phyloP scores from a whole-genome alignment of 2,888 invertebrate species.

The Spialia ferax region DNA sequence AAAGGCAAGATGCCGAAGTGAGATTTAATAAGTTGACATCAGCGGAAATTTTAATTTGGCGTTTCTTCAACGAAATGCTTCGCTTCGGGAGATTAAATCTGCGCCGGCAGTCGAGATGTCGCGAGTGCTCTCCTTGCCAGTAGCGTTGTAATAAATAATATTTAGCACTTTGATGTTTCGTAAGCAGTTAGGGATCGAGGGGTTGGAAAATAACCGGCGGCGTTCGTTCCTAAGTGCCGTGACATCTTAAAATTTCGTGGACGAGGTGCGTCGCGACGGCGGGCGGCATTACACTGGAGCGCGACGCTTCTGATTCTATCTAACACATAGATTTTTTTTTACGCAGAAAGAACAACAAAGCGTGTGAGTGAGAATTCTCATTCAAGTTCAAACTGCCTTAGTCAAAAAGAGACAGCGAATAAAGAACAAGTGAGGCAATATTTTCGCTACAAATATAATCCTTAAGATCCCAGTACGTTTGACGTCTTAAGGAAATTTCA shows the following conservation, averaged over 20 bases:
- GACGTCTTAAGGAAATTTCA: no score
- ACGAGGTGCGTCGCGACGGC: conserved; percentile 57
- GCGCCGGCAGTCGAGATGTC: conserved; percentile 49
- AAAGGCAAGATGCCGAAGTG: conserved; percentile 43
- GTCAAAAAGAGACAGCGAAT: no score
- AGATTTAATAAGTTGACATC: conserved; percentile 40
- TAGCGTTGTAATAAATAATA: no score
- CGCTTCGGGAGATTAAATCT: conserved; percentile 65
- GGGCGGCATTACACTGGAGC: conserved; percentile 66
- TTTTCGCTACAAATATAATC: no score
- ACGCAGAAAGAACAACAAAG: no score
- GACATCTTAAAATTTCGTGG: conserved; percentile 57
- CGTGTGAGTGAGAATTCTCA: no score
- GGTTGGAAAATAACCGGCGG: conserved; percentile 73
- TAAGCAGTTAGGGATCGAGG: conserved; percentile 55
- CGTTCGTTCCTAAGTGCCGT: conserved; percentile 51
- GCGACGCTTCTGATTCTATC: conserved; percentile 49
- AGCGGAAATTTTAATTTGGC: conserved; percentile 44
- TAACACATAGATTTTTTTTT: no score
- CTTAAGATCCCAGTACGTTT: no score
- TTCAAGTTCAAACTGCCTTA: no score
- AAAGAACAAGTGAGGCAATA: no score
- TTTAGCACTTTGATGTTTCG: conserved; percentile 77
- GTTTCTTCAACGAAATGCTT: conserved; percentile 30
- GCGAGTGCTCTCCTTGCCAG: conserved; percentile 58